A percentile compares a stretch with the other conserved stretches of the same genome.
phyloP scores from a whole-genome alignment of 2,888 invertebrate genomes.

The Apamea anceps region DNA sequence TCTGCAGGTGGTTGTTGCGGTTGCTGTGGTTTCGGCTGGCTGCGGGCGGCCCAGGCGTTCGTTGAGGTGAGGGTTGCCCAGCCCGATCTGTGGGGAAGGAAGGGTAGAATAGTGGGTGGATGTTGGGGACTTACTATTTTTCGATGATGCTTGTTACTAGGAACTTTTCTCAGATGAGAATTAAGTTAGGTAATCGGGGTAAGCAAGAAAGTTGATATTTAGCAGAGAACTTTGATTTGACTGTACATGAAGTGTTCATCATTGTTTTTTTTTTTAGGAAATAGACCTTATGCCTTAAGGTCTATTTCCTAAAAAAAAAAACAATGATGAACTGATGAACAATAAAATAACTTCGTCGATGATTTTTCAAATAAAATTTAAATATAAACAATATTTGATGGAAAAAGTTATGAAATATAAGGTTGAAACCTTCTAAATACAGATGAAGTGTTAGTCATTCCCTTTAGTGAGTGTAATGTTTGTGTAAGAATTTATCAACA shows the following conservation, averaged over 20 bases:
- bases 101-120: background rate
- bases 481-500: no score
- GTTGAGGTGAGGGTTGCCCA: slow-evolving; percentile 87
- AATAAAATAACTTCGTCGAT: no score
- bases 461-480: background rate
- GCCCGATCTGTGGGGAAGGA: slow-evolving; percentile 58
- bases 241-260: no score
- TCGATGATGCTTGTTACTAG: background rate
- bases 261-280: no score
- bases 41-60: slow-evolving; percentile 86
- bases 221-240: background rate
- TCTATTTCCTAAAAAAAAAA: no score
- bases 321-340: no score
- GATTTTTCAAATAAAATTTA: background rate
- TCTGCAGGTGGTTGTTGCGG: slow-evolving; percentile 57
- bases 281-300: no score
- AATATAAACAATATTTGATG: background rate
- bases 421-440: background rate
- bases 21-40: slow-evolving; percentile 69
- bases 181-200: background rate
- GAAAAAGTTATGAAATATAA: background rate
- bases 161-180: background rate
- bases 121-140: background rate
- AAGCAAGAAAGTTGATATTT: background rate
- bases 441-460: background rate